A percentile compares a stretch with the other conserved stretches of the same genome.
Evolutionary conservation across 2,113 vertebrate species (phyloP).

Genomic region (Seriola aureovittata): DNA sequence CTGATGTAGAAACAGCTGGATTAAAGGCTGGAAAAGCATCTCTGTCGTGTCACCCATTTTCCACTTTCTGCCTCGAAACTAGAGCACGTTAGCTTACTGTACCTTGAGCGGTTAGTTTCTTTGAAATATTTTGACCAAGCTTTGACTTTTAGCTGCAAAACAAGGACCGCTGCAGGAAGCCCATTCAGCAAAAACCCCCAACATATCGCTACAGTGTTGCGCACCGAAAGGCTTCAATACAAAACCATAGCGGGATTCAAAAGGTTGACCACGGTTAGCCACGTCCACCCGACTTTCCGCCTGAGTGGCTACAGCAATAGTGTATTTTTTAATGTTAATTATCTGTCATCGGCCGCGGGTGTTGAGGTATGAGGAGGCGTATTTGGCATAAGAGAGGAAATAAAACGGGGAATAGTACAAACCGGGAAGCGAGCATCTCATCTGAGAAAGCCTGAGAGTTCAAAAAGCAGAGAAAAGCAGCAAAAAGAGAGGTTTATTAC

Average conservation of each 20-base stretch:
- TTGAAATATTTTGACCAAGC: slow-evolving; percentile 8
- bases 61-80: slow-evolving; percentile 21
- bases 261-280: slow-evolving; percentile 9
- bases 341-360: slow-evolving; percentile 44
- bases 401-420: neutral
- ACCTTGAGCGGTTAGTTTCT: slow-evolving; percentile 16
- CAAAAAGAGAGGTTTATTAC: slow-evolving; percentile 56
- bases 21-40: slow-evolving; percentile 1
- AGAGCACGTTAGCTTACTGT: slow-evolving; percentile 46
- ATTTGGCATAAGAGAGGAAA: too few species aligned
- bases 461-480: neutral
- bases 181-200: slow-evolving; percentile 15
- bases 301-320: slow-evolving; percentile 18
- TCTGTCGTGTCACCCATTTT: neutral
- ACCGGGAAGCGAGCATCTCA: neutral
- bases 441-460: neutral
- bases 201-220: slow-evolving; percentile 9
- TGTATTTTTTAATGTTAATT: slow-evolving; percentile 39
- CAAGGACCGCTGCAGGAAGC: neutral
- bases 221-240: neutral
- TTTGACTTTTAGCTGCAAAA: slow-evolving; percentile 28
- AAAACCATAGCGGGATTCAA: neutral
- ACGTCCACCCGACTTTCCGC: slow-evolving; percentile 47
- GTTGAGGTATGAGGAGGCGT: slow-evolving; percentile 1
- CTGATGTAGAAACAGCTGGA: neutral